Percentiles rank a stretch among this genome's conserved stretches.
Evolutionary conservation across 2,797 vertebrate genomes (phyloP).

Genomic region (Eupleurogrammus muticus): DNA sequence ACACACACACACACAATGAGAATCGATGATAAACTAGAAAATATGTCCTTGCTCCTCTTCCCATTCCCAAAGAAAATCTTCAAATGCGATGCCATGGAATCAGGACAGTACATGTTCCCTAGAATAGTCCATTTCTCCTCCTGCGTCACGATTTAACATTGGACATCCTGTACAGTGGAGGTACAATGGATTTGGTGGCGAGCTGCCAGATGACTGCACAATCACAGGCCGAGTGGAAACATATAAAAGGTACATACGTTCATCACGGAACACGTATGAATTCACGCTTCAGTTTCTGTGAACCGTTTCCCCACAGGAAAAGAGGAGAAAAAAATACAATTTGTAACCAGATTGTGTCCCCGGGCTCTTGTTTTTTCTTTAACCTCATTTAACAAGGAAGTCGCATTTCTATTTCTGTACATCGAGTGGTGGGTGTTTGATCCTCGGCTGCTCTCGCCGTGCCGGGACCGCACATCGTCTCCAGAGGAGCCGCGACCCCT

Average conservation of each 20-base stretch:
- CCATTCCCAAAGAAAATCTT: slow-evolving; percentile 10
- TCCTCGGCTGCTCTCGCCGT: neutral
- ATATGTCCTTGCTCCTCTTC: slow-evolving; percentile 5
- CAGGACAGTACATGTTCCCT: slow-evolving; percentile 10
- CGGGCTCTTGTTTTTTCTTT: slow-evolving; percentile 3
- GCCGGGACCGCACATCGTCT: slow-evolving; percentile 9
- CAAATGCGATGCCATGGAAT: slow-evolving; percentile 14
- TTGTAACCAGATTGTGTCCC: slow-evolving; percentile 17
- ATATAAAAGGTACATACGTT: slow-evolving; percentile 29
- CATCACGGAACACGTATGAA: slow-evolving; percentile 36
- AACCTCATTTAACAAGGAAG: too few species aligned
- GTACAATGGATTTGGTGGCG: slow-evolving; percentile 33
- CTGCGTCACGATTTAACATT: slow-evolving; percentile 27
- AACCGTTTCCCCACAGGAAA: slow-evolving; percentile 13
- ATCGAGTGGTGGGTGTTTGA: slow-evolving; percentile 16
- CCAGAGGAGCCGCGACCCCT: slow-evolving; percentile 38
- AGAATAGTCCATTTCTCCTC: neutral
- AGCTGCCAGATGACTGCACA: slow-evolving; percentile 73
- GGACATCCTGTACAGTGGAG: slow-evolving; percentile 30
- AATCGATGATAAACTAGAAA: slow-evolving; percentile 6
- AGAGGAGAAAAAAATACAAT: slow-evolving; percentile 2
- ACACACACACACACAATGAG: neutral
- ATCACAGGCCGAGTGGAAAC: slow-evolving; percentile 54
- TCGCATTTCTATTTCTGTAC: slow-evolving; percentile 25
- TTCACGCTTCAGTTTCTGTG: slow-evolving; percentile 8